Base-by-base conservation (phyloP, 1,140 invertebrate species). In the Drosophila sturtevanti region DNA sequence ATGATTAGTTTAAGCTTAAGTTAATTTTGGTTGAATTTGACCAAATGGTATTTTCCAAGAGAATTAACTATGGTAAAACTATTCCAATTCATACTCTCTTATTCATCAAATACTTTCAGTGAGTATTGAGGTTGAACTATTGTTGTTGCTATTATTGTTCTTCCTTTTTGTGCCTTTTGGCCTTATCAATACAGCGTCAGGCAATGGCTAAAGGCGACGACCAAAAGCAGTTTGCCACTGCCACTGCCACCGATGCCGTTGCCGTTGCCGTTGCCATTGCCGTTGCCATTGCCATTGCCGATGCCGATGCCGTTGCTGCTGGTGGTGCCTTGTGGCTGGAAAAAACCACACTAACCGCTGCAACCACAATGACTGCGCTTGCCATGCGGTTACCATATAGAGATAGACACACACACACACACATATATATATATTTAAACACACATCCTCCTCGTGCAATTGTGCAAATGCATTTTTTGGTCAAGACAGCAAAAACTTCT, bases 321-420 rank as follows among this genome's bases (percentile, higher is more conserved):
- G 44, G 48, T 59, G 24, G 31, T 59, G 60, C 66, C 60, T 41
- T 75, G 73, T 59, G 65, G 73, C 37, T 68, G 38, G 7, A 58
- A 59, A 59, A 75, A 67, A 70, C 74, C 72, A 55, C 74, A 76
- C 72, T 14, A 75, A 76, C 73, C 73, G 74, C 74, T 64, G 70
- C 63, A 65, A 63, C 78, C 77, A 72, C 77, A 80, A 76, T 76
- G 67, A 75, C 68, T 80, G 78, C 78, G 68, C 67, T 84, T 84
- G 64, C 75, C 70, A 78, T 54, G 67, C 63, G 58, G 68, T 38
- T 44, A 62, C 74, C 63, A 71, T 38, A 61, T 56, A 22, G 11
- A 31, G 31, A 59, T 12, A 70, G 38, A 65, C 38, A 11, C n/a
- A 16, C 44, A 18, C 18, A 54, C 58, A 54, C 16, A 41, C 44